Evolutionary conservation across 2,888 invertebrate genomes (phyloP), one percentile per base, ranked within the genome.

Genomic region (Teinopalpus imperialis): DNA sequence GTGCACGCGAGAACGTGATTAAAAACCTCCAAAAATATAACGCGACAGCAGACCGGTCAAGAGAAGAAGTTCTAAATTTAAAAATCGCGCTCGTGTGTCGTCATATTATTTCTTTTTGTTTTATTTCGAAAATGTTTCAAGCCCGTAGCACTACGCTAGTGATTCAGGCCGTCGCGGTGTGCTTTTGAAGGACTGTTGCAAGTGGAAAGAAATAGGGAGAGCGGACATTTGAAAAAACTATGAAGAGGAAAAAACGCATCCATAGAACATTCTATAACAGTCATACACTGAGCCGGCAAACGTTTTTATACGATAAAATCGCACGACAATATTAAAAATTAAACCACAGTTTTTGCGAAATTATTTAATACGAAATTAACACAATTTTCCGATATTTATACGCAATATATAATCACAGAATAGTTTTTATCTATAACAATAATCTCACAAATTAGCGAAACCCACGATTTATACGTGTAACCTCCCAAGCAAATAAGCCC

Each of bases 191-290:
- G 35, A 41, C 56, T 56, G 55, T 59, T 48, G 52, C 56, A 52
- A 61, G 64, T 57, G 62, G 61, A 49, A 48, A 48, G 47, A 52
- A 34, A 51, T 45, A 51, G 49, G 18, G 27, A 32, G 31, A 58
- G 52, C 48, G 50, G 52, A 51, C 57, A 43, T 56, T 69, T 59
- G 39, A 49, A 67, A 70, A 64, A 85, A 87, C 80, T 86, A 88
- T 88, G 88, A 88, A 81, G 87, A 87, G 71, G 63, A 88, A 86
- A 83, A 88, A 85, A 80, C 76, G 66, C 57, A 66, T 69, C 64
- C 40, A 46, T 34, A 34, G 40, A 40, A 27, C 34, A 40, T 40
- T 40, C 32, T 13, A 26, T 39, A 13, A 24, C 40, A 40, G 61
- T 65, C 61, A 64, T 57, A 56, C 61, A 61, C 54, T 61, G 49